A percentile compares a stretch with the other conserved stretches of the same genome.
Conservation (phyloP, 2,888 invertebrate species). For the Xanthorhoe designata region DNA sequence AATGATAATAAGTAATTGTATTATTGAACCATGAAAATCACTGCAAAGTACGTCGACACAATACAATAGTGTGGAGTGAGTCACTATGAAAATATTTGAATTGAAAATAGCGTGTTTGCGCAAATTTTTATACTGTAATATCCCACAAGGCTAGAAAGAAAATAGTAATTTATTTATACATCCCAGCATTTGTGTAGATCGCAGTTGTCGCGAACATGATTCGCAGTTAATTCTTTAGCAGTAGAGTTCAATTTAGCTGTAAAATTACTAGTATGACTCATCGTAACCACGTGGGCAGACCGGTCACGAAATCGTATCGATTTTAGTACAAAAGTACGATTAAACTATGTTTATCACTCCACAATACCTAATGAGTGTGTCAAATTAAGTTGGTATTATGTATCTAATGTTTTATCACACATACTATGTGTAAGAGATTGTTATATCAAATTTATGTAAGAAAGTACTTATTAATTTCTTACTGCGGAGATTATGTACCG, state of each 20-base stretch:
- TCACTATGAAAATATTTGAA: conserved; percentile 53
- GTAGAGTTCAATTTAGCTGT: conserved; percentile 58
- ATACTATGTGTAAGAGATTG: background rate
- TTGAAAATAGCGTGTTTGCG: conserved; percentile 55
- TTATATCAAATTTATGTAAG: background rate
- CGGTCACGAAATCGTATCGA: conserved; percentile 71
- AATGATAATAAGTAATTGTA: conserved; percentile 12
- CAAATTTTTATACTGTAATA: conserved; percentile 54
- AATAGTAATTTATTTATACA: conserved; percentile 59
- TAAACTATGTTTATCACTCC: conserved; percentile 41
- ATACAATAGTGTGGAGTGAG: conserved; percentile 40
- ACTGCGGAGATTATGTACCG: background rate
- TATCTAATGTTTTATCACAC: conserved; percentile 6
- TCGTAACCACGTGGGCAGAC: conserved; percentile 53
- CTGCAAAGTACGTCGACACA: conserved; percentile 3
- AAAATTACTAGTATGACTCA: conserved; percentile 63
- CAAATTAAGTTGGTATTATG: conserved; percentile 8
- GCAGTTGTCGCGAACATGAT: conserved; percentile 52
- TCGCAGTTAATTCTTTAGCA: conserved; percentile 43
- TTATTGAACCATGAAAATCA: conserved; percentile 14
- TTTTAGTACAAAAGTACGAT: conserved; percentile 61
- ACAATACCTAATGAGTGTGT: conserved; percentile 21
- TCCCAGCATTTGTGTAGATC: conserved; percentile 58
- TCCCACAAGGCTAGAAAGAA: conserved; percentile 63
- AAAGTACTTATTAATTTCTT: conserved; percentile 1